Percentiles rank a stretch among this genome's conserved stretches.
Evolutionary conservation across 1,140 invertebrate genomes (phyloP).

Genomic region (Polypedilum pembai): DNA sequence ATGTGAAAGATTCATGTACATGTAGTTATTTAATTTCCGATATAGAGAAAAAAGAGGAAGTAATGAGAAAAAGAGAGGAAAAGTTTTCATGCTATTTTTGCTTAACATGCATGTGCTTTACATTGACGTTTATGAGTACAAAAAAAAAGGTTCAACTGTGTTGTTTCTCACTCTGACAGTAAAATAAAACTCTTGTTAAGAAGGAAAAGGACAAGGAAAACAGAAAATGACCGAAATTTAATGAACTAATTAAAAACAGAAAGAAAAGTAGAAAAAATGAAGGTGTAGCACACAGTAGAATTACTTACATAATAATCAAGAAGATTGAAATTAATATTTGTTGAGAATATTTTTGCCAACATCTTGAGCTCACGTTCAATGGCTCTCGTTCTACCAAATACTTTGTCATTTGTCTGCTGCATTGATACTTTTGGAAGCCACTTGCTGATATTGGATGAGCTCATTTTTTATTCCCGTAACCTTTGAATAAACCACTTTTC

Average conservation of each 20-base stretch:
- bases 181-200: background rate
- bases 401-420: slow-evolving; percentile 25
- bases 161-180: background rate
- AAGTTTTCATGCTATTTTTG: background rate
- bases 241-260: slow-evolving; percentile 2
- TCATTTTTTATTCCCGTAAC: too few species aligned
- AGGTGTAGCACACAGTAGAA: too few species aligned
- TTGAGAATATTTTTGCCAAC: slow-evolving; percentile 29
- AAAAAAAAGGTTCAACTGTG: background rate
- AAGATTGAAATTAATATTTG: slow-evolving; percentile 31
- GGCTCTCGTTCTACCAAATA: slow-evolving; percentile 26
- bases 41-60: background rate
- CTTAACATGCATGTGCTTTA: background rate
- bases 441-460: background rate
- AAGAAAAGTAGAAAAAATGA: background rate
- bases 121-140: background rate
- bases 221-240: too few species aligned
- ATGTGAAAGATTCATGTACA: slow-evolving; percentile 5
- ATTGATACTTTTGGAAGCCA: slow-evolving; percentile 30
- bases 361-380: slow-evolving; percentile 29
- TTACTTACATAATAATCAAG: slow-evolving; percentile 30
- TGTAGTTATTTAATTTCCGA: background rate
- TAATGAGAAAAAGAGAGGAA: background rate
- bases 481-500: too few species aligned
- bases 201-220: slow-evolving; percentile 15